Percentiles rank a stretch among this genome's conserved stretches.
These are phyloP conservation scores for Scolopax rusticola DNA, from an alignment of 2,797 vertebrate species.

Conservation along the genomic window DNA sequence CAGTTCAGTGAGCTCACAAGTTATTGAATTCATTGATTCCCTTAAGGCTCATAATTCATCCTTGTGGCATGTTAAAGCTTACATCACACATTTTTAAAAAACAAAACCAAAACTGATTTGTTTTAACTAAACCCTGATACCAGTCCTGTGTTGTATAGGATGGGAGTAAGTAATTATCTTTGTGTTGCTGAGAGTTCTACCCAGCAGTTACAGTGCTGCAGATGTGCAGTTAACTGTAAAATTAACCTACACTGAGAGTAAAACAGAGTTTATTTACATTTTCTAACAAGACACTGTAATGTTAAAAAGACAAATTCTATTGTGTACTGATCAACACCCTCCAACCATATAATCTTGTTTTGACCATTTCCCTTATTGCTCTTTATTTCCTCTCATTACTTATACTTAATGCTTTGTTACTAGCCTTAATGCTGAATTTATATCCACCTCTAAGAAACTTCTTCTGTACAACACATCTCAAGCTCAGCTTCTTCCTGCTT, in stretches of 20 bases:
- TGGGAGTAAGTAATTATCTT: not conserved
- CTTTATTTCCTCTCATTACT: not conserved
- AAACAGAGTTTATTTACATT: not conserved
- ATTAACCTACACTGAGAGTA: not conserved
- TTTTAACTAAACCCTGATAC: not conserved
- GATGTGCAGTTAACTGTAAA: not conserved
- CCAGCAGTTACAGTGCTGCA: not conserved
- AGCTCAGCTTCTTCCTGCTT: not conserved
- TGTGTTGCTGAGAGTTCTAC: not conserved
- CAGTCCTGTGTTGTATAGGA: not conserved
- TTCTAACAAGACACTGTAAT: not conserved
- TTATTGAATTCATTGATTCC: not conserved
- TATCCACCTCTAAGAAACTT: not conserved
- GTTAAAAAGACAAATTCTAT: not conserved
- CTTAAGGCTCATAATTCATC: not conserved
- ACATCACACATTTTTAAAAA: accelerated
- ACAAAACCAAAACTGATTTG: not conserved
- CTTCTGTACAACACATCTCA: not conserved
- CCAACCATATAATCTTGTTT: not conserved
- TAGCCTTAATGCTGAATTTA: not conserved
- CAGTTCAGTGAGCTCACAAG: not conserved
- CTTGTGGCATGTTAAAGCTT: not conserved
- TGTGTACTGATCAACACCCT: not conserved
- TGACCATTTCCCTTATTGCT: not conserved
- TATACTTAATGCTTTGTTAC: not conserved